phyloP scores from a whole-genome alignment of 2,113 vertebrate species.

The Nothobranchius kuhntae region DNA sequence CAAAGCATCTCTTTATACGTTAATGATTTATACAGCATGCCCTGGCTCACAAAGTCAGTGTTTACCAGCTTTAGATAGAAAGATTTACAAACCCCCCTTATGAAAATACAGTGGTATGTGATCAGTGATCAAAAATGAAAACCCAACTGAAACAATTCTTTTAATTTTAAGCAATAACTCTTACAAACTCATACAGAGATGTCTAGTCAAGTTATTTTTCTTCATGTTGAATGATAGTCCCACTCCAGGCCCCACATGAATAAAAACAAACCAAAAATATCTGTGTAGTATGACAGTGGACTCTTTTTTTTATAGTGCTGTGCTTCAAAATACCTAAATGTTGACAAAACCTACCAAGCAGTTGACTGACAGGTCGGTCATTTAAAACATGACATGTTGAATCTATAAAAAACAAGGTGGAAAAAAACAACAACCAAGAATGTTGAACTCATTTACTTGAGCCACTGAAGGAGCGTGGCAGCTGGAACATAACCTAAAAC shows the following conservation, averaged over 20 bases:
- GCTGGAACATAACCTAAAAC: conserved; percentile 62
- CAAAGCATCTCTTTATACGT: background rate
- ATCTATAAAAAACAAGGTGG: conserved; percentile 58
- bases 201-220: conserved; percentile 61
- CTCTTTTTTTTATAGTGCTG: conserved; percentile 41
- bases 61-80: background rate
- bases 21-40: background rate
- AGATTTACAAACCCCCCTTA: background rate
- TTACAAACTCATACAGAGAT: conserved; percentile 72
- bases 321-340: conserved; percentile 63
- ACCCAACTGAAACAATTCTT: conserved; percentile 58
- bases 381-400: conserved; percentile 56
- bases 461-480: conserved; percentile 66
- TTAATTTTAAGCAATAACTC: conserved; percentile 78
- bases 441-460: conserved; percentile 56
- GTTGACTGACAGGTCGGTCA: conserved; percentile 36
- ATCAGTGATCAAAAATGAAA: conserved; percentile 46
- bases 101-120: conserved; percentile 1
- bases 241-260: conserved; percentile 49
- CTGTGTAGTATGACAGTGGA: conserved; percentile 39
- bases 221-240: conserved; percentile 36
- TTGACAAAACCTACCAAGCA: conserved; percentile 53
- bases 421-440: conserved; percentile 18
- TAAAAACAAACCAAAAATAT: conserved; percentile 10
- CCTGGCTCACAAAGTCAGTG: background rate